Percentiles rank a stretch among this genome's conserved stretches.
Conservation (phyloP, 2,113 vertebrate genomes). For the Parotia lawesii region DNA sequence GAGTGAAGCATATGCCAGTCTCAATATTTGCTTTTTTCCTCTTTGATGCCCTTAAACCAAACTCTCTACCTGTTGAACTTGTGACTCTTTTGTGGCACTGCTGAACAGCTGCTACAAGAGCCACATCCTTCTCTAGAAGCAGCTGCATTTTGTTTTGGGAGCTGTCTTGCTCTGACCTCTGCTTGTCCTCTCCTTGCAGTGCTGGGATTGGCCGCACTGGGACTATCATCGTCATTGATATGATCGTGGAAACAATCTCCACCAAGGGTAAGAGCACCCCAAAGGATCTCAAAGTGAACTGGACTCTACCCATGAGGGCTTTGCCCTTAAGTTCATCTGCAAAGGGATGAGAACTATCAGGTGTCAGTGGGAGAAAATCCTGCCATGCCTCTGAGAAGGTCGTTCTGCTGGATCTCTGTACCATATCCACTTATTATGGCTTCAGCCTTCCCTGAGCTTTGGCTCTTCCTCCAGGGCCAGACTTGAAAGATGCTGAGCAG, state of each 20-base stretch:
- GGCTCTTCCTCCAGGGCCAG: neutral
- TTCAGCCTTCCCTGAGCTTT: neutral
- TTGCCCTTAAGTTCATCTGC: neutral
- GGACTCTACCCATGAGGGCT: neutral
- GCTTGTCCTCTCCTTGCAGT: slow-evolving; percentile 72
- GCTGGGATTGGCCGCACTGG: slow-evolving; percentile 96
- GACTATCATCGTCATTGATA: slow-evolving; percentile 94
- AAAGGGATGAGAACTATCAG: neutral
- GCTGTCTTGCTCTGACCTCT: neutral
- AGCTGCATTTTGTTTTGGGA: neutral
- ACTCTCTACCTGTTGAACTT: neutral
- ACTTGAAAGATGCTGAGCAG: neutral
- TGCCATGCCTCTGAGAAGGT: neutral
- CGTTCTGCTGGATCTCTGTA: neutral
- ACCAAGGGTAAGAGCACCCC: slow-evolving; percentile 78
- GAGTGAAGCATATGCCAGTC: neutral
- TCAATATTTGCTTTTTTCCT: neutral
- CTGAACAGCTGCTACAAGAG: neutral
- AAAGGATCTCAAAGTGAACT: neutral
- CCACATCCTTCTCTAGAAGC: neutral
- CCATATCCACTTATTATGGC: neutral
- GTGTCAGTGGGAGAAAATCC: neutral
- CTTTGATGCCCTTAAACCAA: neutral
- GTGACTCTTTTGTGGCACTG: neutral
- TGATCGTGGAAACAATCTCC: slow-evolving; percentile 88